Evolutionary conservation across 2,888 invertebrate genomes (phyloP).

Genomic region (Diarsia dahlii): DNA sequence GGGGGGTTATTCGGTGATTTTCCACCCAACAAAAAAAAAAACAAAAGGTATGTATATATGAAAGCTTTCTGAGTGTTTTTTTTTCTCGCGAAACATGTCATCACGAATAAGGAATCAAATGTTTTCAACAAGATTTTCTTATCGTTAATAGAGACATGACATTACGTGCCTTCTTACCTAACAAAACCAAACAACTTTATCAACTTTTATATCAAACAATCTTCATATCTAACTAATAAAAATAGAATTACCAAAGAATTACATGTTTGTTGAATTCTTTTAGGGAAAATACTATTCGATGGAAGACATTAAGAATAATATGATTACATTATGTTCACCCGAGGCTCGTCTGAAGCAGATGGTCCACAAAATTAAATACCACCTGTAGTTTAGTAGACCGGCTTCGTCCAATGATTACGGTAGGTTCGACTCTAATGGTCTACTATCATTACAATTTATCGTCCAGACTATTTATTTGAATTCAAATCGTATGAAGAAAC

Average conservation of each 20-base stretch:
- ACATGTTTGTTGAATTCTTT: slow-evolving; percentile 60
- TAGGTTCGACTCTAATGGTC: slow-evolving; percentile 80
- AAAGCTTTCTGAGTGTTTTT: neutral
- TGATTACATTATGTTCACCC: slow-evolving; percentile 66
- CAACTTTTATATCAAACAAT: slow-evolving; percentile 41
- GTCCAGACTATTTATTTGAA: slow-evolving; percentile 80
- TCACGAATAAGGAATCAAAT: slow-evolving; percentile 1
- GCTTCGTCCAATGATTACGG: slow-evolving; percentile 80
- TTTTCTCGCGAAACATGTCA: neutral
- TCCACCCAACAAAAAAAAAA: no score
- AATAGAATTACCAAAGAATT: slow-evolving; percentile 52
- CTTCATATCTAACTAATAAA: slow-evolving; percentile 60
- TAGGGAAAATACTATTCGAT: slow-evolving; percentile 53
- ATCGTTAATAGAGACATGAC: slow-evolving; percentile 30
- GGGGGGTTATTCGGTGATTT: no score
- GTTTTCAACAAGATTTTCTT: slow-evolving; percentile 14
- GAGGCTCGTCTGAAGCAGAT: slow-evolving; percentile 63
- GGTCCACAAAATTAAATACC: slow-evolving; percentile 81
- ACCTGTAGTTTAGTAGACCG: slow-evolving; percentile 80
- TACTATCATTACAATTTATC: slow-evolving; percentile 80
- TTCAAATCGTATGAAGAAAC: slow-evolving; percentile 74
- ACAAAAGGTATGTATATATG: no score
- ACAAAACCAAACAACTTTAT: slow-evolving; percentile 55
- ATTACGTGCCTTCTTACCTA: slow-evolving; percentile 28
- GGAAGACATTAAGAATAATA: slow-evolving; percentile 69